Evolutionary conservation across 2,888 invertebrate genomes (phyloP).

Genomic region (Folsomia manolachei): DNA sequence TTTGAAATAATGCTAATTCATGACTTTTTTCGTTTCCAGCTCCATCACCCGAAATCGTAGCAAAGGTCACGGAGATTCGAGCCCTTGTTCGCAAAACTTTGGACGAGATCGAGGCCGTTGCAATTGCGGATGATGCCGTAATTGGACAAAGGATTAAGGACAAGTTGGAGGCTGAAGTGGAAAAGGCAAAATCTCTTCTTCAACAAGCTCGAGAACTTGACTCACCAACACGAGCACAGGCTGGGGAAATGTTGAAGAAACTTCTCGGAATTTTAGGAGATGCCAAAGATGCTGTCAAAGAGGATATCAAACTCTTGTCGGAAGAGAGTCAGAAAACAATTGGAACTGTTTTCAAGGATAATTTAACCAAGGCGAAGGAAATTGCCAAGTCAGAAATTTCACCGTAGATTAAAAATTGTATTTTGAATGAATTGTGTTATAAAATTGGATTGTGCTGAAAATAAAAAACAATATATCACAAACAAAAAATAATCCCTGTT

Average conservation of each 20-base stretch:
- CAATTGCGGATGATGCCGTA: background rate
- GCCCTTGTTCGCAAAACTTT: background rate
- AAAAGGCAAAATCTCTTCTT: background rate
- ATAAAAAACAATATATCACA: too few relatives aligned
- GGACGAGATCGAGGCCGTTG: background rate
- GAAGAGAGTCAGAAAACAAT: background rate
- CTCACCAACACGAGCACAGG: background rate
- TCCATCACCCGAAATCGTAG: background rate
- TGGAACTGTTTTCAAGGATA: background rate
- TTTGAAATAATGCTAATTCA: too few relatives aligned
- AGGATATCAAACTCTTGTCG: background rate
- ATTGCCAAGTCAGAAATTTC: background rate
- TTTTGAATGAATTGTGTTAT: too few relatives aligned
- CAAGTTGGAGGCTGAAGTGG: background rate
- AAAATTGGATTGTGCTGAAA: too few relatives aligned
- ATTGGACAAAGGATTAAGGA: background rate
- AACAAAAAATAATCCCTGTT: too few relatives aligned
- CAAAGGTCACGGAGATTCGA: background rate
- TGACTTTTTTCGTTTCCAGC: background rate
- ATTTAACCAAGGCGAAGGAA: background rate
- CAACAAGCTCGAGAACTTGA: background rate
- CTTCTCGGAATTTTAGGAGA: background rate
- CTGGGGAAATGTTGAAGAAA: background rate
- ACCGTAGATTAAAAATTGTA: background rate
- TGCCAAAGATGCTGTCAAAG: background rate